A percentile compares a stretch with the other conserved stretches of the same genome.
phyloP scores from a whole-genome alignment of 2,888 invertebrate genomes.

The Cephus nigrinus region DNA sequence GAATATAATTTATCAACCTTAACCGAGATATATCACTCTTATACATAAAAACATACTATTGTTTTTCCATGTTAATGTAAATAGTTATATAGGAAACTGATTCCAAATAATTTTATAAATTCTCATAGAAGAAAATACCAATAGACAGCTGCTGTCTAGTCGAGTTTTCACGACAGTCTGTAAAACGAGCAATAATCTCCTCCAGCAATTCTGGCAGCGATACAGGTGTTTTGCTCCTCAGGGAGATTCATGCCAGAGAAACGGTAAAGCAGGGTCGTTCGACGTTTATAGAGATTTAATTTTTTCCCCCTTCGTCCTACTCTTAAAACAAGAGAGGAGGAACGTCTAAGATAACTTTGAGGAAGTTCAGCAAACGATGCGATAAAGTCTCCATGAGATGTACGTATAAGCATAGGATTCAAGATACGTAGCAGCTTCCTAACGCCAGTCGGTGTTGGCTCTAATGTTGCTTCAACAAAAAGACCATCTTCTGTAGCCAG shows the following conservation, averaged over 20 bases:
- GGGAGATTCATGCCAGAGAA: not conserved
- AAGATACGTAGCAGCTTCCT: not conserved
- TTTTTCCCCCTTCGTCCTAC: not conserved
- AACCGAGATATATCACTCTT: no score
- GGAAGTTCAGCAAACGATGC: not conserved
- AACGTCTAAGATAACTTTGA: not conserved
- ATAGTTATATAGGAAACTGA: not conserved
- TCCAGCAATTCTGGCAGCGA: not conserved
- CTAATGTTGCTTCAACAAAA: conserved; percentile 42
- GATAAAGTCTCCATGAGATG: not conserved
- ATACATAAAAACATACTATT: not conserved
- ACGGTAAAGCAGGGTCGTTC: not conserved
- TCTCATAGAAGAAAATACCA: not conserved
- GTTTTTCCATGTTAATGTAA: not conserved
- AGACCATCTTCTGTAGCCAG: conserved; percentile 12
- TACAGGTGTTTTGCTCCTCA: not conserved
- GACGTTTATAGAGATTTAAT: not conserved
- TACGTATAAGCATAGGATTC: not conserved
- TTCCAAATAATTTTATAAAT: not conserved
- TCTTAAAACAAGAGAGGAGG: not conserved
- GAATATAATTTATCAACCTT: no score
- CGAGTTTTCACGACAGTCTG: not conserved
- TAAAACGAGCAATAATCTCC: not conserved
- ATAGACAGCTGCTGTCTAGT: not conserved
- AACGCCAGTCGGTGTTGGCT: conserved; percentile 35